Base-by-base conservation (phyloP, 2,888 invertebrate genomes). In the Nomada fucata region DNA sequence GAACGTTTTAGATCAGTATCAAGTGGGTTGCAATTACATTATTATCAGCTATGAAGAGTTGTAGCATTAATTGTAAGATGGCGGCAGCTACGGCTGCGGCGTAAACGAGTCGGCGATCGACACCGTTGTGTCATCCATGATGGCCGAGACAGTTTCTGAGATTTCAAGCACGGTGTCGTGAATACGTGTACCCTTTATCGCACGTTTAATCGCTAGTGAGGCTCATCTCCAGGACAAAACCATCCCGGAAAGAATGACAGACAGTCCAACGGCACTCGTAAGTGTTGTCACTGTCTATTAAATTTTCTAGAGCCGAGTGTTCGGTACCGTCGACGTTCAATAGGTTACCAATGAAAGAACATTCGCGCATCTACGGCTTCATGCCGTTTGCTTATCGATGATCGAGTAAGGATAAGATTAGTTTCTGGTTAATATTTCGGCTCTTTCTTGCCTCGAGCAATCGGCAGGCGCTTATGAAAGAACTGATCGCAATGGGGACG, bases 191-290 rank as follows among this genome's bases (percentile, higher is more conserved):
- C 74, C 65, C 83, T 76, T 83, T 76, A 73, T 77, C 76, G 71
- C 72, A 78, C 67, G 75, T 76, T 69, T 53, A 86, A 88, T 76
- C 78, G 73, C 61, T 67, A 80, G 78, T 73, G 79, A 75, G 76
- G 63, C 67, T 52, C 67, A 57, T 71, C 60, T 23, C n/a, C 44
- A 65, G 26, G 63, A 67, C 61, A 53, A 75, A 69, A 79, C 69
- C 73, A 84, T 76, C 60, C 74, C 72, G 59, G 69, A 70, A 80
- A 90, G 73, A 78, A 90, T 91, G 90, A 88, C 86, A 68, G 90
- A 91, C 83, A 85, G 83, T 83, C 86, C 89, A 78, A 84, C 89
- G 82, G 75, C 89, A 85, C 85, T 89, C 80, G 91, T 91, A 84
- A 91, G 91, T 87, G 79, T 79, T 89, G 90, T 89, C 89, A 90